Base-by-base conservation (phyloP, 2,797 vertebrate genomes). In the Melanotaenia parkinsoni region DNA sequence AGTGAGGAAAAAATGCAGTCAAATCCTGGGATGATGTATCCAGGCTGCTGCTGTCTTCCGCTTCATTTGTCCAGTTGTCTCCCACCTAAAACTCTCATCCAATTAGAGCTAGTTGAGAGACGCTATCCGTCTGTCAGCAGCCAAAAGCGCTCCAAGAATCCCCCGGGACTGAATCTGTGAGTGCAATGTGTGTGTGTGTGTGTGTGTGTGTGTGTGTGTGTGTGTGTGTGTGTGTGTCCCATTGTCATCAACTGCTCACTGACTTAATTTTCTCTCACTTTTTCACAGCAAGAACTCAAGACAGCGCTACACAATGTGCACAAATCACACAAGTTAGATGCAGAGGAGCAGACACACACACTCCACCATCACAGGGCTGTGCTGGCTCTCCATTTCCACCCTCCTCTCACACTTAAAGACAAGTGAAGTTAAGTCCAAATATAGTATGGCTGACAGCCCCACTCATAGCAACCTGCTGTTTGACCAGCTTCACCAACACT, bases 41-140 rank as follows among this genome's bases (percentile, higher is more conserved):
- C 65, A 0, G 24, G 69, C 76, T 63, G 78, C 74, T 72, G 63
- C 63, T 14, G 62, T 72, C 83, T 70, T 83, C 63, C 1, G 30
- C 80, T 86, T 71, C 63, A 69, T 86, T 54, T 22, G 65, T 70
- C 73, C 83, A 47, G 26, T 84, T 62, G 58, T 76, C 83, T 85
- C 35, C 60, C 68, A 84, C 71, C 75, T 76, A 72, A 71, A 85
- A 77, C 72, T 73, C 74, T 76, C 68, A 65, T 74, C 88, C 89
- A 93, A 92, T 92, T 92, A 92, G 80, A 86, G 83, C 73, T 40
- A 70, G 67, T 59, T 80, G 65, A 72, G 78, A 82, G 75, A 78
- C 7, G 70, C 58, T 58, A 77, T 89, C 82, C 67, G 30, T 85
- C 86, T 86, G 81, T 87, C 86, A 86, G 87, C 74, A 32, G 51